A percentile compares a stretch with the other conserved stretches of the same genome.
Conservation (phyloP, 2,797 vertebrate genomes). For the Morus bassanus region DNA sequence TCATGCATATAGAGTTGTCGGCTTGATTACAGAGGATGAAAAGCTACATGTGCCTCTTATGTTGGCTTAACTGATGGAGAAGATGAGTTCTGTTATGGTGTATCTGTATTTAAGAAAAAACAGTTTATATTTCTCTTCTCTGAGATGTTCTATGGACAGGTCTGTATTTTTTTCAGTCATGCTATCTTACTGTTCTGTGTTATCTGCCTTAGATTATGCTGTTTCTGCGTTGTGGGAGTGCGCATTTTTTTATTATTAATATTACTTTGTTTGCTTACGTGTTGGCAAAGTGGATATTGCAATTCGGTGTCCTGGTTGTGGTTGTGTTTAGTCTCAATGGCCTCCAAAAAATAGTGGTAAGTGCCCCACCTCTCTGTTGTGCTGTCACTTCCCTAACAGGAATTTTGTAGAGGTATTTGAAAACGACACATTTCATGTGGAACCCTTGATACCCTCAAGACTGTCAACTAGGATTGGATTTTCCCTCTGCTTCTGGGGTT, state of each 20-base stretch:
- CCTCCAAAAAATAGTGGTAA: not conserved
- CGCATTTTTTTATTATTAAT: not conserved
- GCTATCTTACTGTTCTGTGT: not conserved
- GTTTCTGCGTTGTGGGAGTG: not conserved
- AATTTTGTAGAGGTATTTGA: not conserved
- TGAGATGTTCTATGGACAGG: not conserved
- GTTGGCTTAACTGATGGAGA: not conserved
- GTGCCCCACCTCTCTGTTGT: not conserved
- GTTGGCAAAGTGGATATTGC: not conserved
- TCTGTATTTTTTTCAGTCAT: not conserved
- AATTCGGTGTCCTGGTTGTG: not conserved
- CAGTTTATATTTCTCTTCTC: not conserved
- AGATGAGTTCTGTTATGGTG: not conserved
- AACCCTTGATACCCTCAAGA: not conserved
- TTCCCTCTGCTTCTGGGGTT: constrained; percentile 25
- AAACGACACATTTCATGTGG: not conserved
- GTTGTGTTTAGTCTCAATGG: not conserved
- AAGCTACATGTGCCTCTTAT: not conserved
- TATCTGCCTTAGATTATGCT: not conserved
- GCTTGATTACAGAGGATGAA: not conserved
- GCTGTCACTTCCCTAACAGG: not conserved
- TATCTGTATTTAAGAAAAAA: not conserved
- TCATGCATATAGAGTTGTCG: not conserved
- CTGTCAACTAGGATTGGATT: not conserved
- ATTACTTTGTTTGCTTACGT: not conserved